A percentile compares a stretch with the other conserved stretches of the same genome.
These are phyloP conservation scores for Dysidea cf. avara DNA, from an alignment of 37 sponge, comb jelly and placozoan species.

Conservation along the genomic window DNA sequence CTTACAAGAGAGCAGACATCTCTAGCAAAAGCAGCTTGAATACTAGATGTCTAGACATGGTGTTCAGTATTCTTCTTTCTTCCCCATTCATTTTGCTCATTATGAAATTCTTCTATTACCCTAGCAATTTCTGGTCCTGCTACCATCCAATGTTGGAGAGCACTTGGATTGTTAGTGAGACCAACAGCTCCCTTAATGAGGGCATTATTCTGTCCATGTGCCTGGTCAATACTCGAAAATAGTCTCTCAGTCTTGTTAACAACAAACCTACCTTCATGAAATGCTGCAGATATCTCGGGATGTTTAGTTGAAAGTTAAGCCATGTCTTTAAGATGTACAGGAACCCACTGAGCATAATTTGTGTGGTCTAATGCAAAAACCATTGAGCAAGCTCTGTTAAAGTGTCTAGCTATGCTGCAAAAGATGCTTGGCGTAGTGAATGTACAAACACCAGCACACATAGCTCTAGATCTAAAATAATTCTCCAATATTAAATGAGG, in stretches of 20 bases:
- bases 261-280: neutral
- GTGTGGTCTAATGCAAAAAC: constrained; percentile 14
- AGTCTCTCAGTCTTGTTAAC: neutral
- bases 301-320: constrained; percentile 11
- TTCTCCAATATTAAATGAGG: constrained; percentile 32
- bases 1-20: constrained; percentile 22
- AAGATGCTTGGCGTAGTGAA: constrained; percentile 24
- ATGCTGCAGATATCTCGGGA: constrained; percentile 7
- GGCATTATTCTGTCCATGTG: too few relatives aligned
- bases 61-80: neutral
- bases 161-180: too few relatives aligned
- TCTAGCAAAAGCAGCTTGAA: too few relatives aligned
- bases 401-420: constrained; percentile 14
- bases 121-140: too few relatives aligned
- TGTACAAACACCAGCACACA: constrained; percentile 20
- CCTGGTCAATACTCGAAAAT: neutral
- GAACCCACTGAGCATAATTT: constrained; percentile 18
- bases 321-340: constrained; percentile 28
- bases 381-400: too few relatives aligned
- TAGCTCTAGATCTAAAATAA: constrained; percentile 14
- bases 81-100: neutral
- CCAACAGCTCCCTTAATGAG: too few relatives aligned
- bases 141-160: constrained; percentile 46
- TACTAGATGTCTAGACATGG: constrained; percentile 27
- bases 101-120: constrained; percentile 38